Conservation (phyloP, 2,113 vertebrate species). For the Amazona guildingii region DNA sequence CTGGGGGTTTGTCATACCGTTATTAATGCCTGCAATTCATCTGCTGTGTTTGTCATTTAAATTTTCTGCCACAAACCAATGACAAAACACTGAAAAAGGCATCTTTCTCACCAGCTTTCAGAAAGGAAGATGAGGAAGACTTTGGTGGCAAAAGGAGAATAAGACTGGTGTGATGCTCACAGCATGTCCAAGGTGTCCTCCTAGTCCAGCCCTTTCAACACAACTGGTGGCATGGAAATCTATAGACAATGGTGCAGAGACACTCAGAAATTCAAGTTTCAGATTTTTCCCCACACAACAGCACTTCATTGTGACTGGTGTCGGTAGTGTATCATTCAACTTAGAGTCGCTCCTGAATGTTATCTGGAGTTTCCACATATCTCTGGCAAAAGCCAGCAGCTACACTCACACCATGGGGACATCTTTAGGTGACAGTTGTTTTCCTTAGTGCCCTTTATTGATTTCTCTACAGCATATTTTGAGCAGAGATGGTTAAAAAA, state of each 20-base stretch:
- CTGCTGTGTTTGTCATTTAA: not conserved
- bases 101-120: not conserved
- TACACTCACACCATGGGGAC: not conserved
- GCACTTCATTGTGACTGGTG: not conserved
- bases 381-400: not conserved
- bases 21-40: not conserved
- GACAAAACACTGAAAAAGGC: not conserved
- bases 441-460: not conserved
- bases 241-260: accelerated
- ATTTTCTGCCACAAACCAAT: not conserved
- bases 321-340: not conserved
- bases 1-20: not conserved
- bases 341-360: not conserved
- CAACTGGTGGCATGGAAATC: accelerated
- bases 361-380: not conserved
- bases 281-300: not conserved
- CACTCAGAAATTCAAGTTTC: not conserved
- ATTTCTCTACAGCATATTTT: not conserved
- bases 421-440: not conserved
- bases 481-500: not conserved
- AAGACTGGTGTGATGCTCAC: accelerated
- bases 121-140: not conserved
- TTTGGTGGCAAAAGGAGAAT: not conserved
- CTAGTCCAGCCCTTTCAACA: not conserved
- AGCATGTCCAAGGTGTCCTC: not conserved